Evolutionary conservation across 2,888 invertebrate genomes (phyloP), one percentile per base, ranked within the genome.

Genomic region (Philaethria dido): DNA sequence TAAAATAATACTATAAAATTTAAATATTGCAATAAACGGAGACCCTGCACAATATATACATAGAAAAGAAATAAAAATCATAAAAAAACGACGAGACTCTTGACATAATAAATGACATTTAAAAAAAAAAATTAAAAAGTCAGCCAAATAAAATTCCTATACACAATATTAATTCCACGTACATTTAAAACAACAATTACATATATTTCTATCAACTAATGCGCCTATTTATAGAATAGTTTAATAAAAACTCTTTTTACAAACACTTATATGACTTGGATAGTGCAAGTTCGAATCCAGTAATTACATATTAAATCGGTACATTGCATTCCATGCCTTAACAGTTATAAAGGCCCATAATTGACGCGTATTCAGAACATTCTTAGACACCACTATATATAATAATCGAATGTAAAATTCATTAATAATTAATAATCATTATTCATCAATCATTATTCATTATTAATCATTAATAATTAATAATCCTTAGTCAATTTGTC

Each of bases 321-420:
- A 39, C 33, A 44, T 61, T 39, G 29, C 50, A 47, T 45, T 29
- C 44, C 42, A 45, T 44, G 16, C 50, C 57, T 59, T 63, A 52
- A 14, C 18, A 4, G 22, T 33, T 57, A 18, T 29, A n/a, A 42
- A 64, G 64, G 64, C 59, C 48, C 57, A 64, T 48, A 64, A 64
- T 50, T 59, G 64, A 64, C 48, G 29, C 52, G 8, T 36, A 29
- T 59, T 45, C 45, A 33, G 13, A 60, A 29, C 45, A 48, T 59
- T 59, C 48, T 64, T 50, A 14, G 39, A 64, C 4, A 50, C 39
- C 25, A 42, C 29, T 39, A 5, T 14, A 29, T 29, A 29, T 16
- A 29, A 50, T 29, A 29, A 50, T 50, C n/a, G n/a, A n/a, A n/a
- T n/a, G n/a, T n/a, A n/a, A n/a, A n/a, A 14, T n/a, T 50, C 16